Percentiles rank a stretch among this genome's conserved stretches.
Evolutionary conservation across 2,113 vertebrate species (phyloP).

Genomic region (Pantherophis guttatus): DNA sequence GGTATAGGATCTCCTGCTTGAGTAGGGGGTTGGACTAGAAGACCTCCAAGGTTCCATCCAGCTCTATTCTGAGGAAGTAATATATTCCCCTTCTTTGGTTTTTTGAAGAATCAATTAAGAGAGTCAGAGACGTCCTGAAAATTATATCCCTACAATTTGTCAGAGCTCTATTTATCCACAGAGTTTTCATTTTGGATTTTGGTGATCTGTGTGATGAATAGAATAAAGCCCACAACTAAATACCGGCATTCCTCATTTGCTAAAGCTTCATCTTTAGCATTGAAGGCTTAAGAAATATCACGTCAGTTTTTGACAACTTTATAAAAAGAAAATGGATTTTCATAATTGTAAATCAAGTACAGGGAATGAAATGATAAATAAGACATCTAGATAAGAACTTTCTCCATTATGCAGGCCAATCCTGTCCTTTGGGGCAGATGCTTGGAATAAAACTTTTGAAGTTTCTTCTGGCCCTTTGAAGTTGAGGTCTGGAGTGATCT

Average conservation of each 20-base stretch:
- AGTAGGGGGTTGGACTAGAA: no score
- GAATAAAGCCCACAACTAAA: background rate
- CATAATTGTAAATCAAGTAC: background rate
- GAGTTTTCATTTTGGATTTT: background rate
- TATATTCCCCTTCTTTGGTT: background rate
- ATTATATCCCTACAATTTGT: background rate
- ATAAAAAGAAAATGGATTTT: background rate
- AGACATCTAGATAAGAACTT: background rate
- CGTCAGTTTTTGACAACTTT: background rate
- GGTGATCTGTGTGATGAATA: background rate
- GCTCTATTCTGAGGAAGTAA: no score
- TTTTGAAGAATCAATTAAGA: background rate
- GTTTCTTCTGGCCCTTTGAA: conserved; percentile 20
- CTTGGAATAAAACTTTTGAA: background rate
- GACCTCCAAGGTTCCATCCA: no score
- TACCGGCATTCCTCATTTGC: background rate
- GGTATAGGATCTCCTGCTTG: no score
- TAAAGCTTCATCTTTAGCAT: background rate
- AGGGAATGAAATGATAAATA: background rate
- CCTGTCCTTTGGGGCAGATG: fast-evolving
- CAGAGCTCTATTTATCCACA: background rate
- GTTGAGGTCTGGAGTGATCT: conserved; percentile 12
- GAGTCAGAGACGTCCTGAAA: background rate
- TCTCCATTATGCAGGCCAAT: background rate
- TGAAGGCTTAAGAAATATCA: background rate